Evolutionary conservation across 2,113 vertebrate genomes (phyloP).

Genomic region (Ictalurus furcatus): DNA sequence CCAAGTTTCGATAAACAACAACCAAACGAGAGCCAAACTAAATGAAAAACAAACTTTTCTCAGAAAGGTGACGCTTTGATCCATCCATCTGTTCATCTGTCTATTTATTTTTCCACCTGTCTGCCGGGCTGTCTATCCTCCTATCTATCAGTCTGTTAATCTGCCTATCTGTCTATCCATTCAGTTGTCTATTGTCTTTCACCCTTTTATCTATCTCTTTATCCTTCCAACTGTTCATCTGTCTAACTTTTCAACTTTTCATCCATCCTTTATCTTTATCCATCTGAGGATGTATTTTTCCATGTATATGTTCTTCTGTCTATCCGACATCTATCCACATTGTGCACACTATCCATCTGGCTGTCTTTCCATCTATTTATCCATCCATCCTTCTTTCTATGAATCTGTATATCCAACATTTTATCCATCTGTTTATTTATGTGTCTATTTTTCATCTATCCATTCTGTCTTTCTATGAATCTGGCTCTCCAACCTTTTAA

Average conservation of each 20-base stretch:
- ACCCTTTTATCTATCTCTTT: neutral
- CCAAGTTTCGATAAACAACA: constrained; percentile 38
- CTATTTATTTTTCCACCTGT: neutral
- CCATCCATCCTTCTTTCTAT: neutral
- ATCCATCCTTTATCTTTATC: neutral
- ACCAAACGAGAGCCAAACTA: constrained; percentile 35
- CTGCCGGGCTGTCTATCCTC: neutral
- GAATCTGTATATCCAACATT: neutral
- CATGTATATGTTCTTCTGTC: neutral
- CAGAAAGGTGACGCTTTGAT: constrained; percentile 1
- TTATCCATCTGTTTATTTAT: neutral
- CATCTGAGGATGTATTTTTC: neutral
- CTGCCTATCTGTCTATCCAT: neutral
- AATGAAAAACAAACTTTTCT: constrained; percentile 20
- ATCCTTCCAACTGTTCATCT: neutral
- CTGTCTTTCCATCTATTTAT: neutral
- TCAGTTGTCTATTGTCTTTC: neutral
- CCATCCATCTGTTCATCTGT: constrained; percentile 18
- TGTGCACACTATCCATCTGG: neutral
- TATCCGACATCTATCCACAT: neutral
- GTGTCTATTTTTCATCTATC: neutral
- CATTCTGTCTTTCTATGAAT: neutral
- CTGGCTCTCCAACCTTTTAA: neutral
- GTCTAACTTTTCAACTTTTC: neutral
- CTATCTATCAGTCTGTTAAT: neutral